Base-by-base conservation (phyloP, 2,113 vertebrate genomes). In the Corythaixoides concolor region DNA sequence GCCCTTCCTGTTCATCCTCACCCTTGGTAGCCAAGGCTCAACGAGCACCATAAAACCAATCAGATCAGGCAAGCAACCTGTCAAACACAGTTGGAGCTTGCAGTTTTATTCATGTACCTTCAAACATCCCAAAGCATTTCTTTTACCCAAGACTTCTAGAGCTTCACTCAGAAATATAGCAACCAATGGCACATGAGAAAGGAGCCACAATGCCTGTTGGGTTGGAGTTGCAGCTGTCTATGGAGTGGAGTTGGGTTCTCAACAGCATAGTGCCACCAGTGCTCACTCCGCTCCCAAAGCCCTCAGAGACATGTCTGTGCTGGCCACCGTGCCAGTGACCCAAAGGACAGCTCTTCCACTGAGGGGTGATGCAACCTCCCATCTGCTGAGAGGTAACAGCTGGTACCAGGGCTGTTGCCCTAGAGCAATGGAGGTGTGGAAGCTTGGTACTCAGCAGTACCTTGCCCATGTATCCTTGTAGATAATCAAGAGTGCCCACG, bases 321-420 rank as follows among this genome's bases (percentile, higher is more conserved):
- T 67, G 66, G 58, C 24, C 64, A 75, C 52, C 41, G 33, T 4
- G 19, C 27, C 66, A 68, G 41, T 30, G 30, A 59, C 20, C 24
- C 66, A 64, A 12, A 1, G 33, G 41, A 28, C 66, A 55, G 32
- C 52, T 70, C 41, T 53, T 74, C n/a, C 60, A 70, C 63, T 7
- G 43, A 85, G n/a, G 8, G 24, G 2, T 64, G 56, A 21, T 45
- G 39, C 1, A 53, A 26, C 27, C 66, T 68, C 0, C 0, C 4
- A 22, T 22, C 3, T 5, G 52, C 41, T 47, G 49, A 72, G 69
- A 75, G 26, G 22, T 18, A 23, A 70, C 37, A 17, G 4, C 66
- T 75, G 37, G 41, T n/a, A 20, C 39, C 27, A 73, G 28, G n/a
- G 26, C 11, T 28, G 15, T 10, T 74, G 52, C 32, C 32, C 22